Percentiles rank a stretch among this genome's conserved stretches.
Conservation (phyloP, 2,113 vertebrate genomes). For the Sylvietta virens region DNA sequence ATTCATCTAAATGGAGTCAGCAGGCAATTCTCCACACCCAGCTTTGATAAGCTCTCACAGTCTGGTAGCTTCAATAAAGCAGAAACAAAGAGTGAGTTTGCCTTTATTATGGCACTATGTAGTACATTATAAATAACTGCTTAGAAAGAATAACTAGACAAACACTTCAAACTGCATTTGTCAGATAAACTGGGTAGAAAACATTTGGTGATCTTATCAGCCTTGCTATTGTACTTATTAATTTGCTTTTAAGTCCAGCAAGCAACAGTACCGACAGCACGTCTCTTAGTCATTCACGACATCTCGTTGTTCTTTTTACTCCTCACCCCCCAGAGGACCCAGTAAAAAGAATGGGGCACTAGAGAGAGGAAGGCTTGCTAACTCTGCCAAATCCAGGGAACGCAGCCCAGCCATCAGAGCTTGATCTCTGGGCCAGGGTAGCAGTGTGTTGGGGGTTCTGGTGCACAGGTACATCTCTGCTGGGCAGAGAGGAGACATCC, state of each 20-base stretch:
- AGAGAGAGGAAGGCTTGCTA: background rate
- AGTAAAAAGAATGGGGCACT: background rate
- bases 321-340: background rate
- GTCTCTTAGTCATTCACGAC: background rate
- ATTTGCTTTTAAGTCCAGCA: background rate
- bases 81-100: background rate
- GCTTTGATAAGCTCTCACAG: background rate
- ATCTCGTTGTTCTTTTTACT: background rate
- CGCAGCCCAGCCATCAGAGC: background rate
- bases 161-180: constrained; percentile 1
- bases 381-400: background rate
- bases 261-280: background rate
- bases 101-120: background rate
- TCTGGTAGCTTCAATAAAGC: background rate
- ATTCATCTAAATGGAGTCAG: background rate
- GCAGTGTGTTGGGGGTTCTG: fast-evolving
- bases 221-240: background rate
- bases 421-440: background rate
- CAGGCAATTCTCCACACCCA: background rate
- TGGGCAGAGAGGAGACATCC: background rate
- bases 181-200: background rate
- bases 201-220: background rate
- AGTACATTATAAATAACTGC: background rate
- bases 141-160: background rate
- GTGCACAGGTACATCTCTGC: fast-evolving